Conservation (phyloP, 2,888 invertebrate species). For the Meandrusa payeni region DNA sequence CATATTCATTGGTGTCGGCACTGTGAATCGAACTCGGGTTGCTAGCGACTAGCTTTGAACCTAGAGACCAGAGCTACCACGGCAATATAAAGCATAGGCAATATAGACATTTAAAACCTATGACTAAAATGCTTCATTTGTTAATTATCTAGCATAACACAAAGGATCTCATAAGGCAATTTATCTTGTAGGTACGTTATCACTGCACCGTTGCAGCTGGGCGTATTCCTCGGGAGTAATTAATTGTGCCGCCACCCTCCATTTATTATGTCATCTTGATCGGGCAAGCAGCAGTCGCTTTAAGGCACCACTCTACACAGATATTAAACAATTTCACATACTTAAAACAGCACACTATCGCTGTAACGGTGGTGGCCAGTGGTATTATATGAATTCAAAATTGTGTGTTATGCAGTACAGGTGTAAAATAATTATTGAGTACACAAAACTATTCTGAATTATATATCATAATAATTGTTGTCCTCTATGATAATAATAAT, state of each 20-base stretch:
- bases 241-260: conserved; percentile 56
- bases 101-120: too few relatives aligned
- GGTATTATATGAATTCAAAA: too few relatives aligned
- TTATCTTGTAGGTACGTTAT: conserved; percentile 55
- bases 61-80: too few relatives aligned
- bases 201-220: conserved; percentile 61
- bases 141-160: conserved; percentile 17
- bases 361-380: background rate
- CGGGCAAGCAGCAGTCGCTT: conserved; percentile 41
- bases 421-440: too few relatives aligned
- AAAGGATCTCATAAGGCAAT: conserved; percentile 35
- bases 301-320: conserved; percentile 36
- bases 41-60: too few relatives aligned
- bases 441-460: too few relatives aligned
- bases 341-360: background rate
- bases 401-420: too few relatives aligned
- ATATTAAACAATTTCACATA: conserved; percentile 27
- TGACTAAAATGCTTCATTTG: background rate
- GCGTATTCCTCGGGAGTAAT: conserved; percentile 60
- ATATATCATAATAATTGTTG: too few relatives aligned
- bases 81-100: too few relatives aligned
- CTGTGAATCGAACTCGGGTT: too few relatives aligned
- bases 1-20: too few relatives aligned
- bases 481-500: too few relatives aligned
- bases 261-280: conserved; percentile 66